phyloP scores from a whole-genome alignment of 2,888 invertebrate species.

The Frankliniella fusca region DNA sequence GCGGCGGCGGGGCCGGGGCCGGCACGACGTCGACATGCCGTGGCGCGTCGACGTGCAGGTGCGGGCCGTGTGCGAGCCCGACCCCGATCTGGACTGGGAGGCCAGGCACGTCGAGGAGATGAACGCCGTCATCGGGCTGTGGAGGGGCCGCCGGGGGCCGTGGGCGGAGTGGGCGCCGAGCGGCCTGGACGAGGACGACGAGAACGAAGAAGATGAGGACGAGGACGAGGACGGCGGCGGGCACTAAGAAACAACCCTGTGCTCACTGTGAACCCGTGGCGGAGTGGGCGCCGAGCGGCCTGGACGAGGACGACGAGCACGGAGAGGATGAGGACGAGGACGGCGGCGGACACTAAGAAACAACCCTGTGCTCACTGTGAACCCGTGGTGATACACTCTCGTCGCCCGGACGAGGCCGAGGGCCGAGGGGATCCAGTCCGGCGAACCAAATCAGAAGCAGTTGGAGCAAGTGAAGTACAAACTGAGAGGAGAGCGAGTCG shows the following conservation, averaged over 20 bases:
- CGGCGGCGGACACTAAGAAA: neutral
- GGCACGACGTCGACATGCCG: neutral
- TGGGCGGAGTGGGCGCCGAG: neutral
- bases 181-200: neutral
- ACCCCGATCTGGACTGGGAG: neutral
- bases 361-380: too few species aligned
- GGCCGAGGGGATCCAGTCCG: too few species aligned
- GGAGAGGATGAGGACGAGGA: neutral
- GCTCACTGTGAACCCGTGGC: too few species aligned
- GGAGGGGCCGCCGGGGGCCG: neutral
- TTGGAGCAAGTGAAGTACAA: too few species aligned
- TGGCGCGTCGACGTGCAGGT: constrained; percentile 13
- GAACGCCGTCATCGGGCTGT: neutral
- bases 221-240: neutral
- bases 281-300: neutral
- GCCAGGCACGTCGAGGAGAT: neutral
- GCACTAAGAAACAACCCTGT: too few species aligned
- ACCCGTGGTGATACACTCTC: too few species aligned
- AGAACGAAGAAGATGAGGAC: neutral
- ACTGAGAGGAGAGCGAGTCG: too few species aligned
- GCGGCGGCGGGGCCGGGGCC: neutral
- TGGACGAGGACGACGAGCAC: neutral
- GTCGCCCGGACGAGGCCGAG: too few species aligned
- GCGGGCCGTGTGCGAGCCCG: neutral
- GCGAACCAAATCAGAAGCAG: too few species aligned